These are phyloP conservation scores for Synanthedon myopaeformis DNA, from an alignment of 2,888 invertebrate genomes.

Conservation along the genomic window DNA sequence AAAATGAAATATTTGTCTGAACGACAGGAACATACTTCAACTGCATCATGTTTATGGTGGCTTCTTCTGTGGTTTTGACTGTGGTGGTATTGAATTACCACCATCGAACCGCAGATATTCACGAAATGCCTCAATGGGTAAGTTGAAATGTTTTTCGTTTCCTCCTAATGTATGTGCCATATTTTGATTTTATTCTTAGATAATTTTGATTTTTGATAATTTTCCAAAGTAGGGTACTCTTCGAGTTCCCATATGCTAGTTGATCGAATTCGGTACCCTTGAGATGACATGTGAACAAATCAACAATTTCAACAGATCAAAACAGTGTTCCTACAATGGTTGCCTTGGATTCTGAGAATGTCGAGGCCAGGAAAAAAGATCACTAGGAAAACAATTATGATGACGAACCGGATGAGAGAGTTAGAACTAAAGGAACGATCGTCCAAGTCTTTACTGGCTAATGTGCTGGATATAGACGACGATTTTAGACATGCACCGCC, in stretches of 20 bases:
- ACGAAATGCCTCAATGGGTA: slow-evolving; percentile 97
- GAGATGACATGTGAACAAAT: too few species aligned
- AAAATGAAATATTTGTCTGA: slow-evolving; percentile 4
- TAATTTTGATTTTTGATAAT: too few species aligned
- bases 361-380: slow-evolving; percentile 95
- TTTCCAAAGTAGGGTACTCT: too few species aligned
- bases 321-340: slow-evolving; percentile 95
- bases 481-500: slow-evolving; percentile 86
- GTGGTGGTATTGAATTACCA: slow-evolving; percentile 98
- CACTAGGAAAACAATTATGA: slow-evolving; percentile 88
- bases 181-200: too few species aligned
- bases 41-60: slow-evolving; percentile 99
- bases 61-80: slow-evolving; percentile 96
- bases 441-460: slow-evolving; percentile 92
- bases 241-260: too few species aligned
- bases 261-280: too few species aligned
- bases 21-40: slow-evolving; percentile 96
- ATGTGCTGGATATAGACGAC: slow-evolving; percentile 95
- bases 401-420: slow-evolving; percentile 92
- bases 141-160: slow-evolving; percentile 35
- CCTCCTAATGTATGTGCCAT: too few species aligned
- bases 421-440: slow-evolving; percentile 93
- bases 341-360: slow-evolving; percentile 97
- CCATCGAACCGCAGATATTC: slow-evolving; percentile 95
- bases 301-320: slow-evolving; percentile 77